Conservation (phyloP, 2,888 invertebrate genomes). For the Mactromeris polynyma region DNA sequence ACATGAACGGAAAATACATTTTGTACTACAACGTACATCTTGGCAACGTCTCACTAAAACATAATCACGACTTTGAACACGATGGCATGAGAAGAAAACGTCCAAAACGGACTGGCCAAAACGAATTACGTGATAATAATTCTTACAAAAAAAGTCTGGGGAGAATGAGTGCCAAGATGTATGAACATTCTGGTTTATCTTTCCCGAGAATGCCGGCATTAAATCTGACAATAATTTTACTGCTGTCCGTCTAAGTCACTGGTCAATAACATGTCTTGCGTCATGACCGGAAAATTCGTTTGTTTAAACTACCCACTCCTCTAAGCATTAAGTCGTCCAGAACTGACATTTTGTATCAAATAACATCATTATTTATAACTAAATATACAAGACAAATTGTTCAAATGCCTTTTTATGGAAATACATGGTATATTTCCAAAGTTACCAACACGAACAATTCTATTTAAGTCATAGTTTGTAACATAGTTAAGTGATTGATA, state of each 20-base stretch:
- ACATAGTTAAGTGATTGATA: too few species aligned
- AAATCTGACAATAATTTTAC: conserved; percentile 10
- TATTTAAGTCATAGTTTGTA: too few species aligned
- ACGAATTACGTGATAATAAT: not conserved
- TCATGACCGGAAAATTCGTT: not conserved
- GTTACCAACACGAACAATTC: too few species aligned
- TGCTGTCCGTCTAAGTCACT: not conserved
- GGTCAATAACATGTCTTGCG: conserved; percentile 4
- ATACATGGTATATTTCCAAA: too few species aligned
- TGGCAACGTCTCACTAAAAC: not conserved
- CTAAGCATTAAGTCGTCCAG: too few species aligned
- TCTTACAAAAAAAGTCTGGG: conserved; percentile 5
- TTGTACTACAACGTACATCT: not conserved
- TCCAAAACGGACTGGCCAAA: not conserved
- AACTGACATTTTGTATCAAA: too few species aligned
- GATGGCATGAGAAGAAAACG: not conserved
- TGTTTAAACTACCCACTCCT: too few species aligned
- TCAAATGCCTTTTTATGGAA: too few species aligned
- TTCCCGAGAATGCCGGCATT: not conserved
- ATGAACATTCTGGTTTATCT: not conserved
- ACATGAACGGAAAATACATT: too few species aligned
- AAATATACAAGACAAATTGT: too few species aligned
- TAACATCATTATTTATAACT: too few species aligned
- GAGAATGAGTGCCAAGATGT: not conserved
- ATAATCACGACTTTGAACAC: not conserved